Evolutionary conservation across 2,113 vertebrate genomes (phyloP), one percentile per base, ranked within the genome.

Genomic region (Heliornis fulica): DNA sequence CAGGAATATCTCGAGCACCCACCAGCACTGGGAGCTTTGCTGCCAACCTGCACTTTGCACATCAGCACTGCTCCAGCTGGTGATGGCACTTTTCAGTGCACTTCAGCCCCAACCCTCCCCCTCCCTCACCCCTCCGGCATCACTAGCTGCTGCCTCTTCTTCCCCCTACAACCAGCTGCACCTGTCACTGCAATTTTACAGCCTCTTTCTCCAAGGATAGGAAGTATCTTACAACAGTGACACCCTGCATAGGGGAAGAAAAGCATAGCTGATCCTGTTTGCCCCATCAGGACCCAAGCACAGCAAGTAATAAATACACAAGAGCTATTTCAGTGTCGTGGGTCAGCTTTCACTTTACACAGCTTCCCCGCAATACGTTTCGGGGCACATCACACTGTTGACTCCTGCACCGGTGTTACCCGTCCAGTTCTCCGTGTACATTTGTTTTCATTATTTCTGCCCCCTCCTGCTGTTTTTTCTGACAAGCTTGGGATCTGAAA

Each of bases 381-480:
- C 11, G 1, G 87, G 84, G 43, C 79, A 70, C 22, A 6, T 86
- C 90, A 60, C 71, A 1, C 72, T 40, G 56, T 78, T 86, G 82
- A 84, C 90, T 93, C 41, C 64, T 89, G 87, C 87, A 43, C 81
- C 6, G 1, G 48, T 70, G 85, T 78, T 91, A 45, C 93, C 82
- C 17, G 0, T 41, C 80, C 86, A 32, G 77, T 38, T 92, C 80
- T 94, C 79, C 3, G 2, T 28, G 85, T 86, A 46, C 82, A 86
- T 94, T 88, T 93, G 85, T 94, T 96, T 96, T 93, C 94, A 93
- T 95, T 96, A 95, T 76, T 80, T 40, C 77, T 77, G 78, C 51
- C 70, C 78, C 71, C 75, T 91, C 95, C 93, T 95, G 93, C 95
- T 94, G 82, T 3, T 87, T 93, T 87, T 79, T 50, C 90, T 95